Evolutionary conservation across 2,888 invertebrate species (phyloP), one percentile per base, ranked within the genome.

Genomic region (Tuta absoluta): DNA sequence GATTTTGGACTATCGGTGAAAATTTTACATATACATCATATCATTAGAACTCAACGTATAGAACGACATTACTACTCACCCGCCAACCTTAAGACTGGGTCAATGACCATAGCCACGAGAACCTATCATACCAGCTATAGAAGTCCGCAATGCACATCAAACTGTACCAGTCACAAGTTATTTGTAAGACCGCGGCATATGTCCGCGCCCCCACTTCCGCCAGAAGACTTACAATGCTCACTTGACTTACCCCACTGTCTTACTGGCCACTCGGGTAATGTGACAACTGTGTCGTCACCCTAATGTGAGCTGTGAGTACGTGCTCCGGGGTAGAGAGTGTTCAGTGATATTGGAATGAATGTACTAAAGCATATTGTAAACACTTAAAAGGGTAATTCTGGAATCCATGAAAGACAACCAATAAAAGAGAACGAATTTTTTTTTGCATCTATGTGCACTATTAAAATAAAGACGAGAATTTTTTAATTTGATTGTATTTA

Each of bases 161-260:
- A 33, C 10, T 33, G 8, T 33, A 33, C 33, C 10, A 33, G 41
- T 4, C 2, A 41, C 11, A 41, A 41, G 41, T 41, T n/a, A 3
- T 10, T 10, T n/a, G n/a, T 33, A 33, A 33, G 10, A 10, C 4
- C 33, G 8, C 8, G 41, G 41, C 41, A 41, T 41, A 41, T 41
- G 41, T 41, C 51, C 14, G 51, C 85, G 85, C 82, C 86, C 86
- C 81, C 82, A 86, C 89, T 89, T 89, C 89, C 89, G 85, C 68
- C 75, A 68, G 90, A 91, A 91, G 91, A 87, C 91, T 86, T 81
- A 86, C 89, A 90, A 85, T 76, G 78, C 74, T 84, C 81, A 80
- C 80, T 78, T 78, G 71, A 82, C 84, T 84, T 87, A 87, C 88
- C 87, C 88, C 80, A 89, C 83, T 88, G 89, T 88, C 89, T 89